A percentile compares a stretch with the other conserved stretches of the same genome.
Evolutionary conservation across 1,140 invertebrate genomes (phyloP).

Genomic region (Atopsyche davidsoni): DNA sequence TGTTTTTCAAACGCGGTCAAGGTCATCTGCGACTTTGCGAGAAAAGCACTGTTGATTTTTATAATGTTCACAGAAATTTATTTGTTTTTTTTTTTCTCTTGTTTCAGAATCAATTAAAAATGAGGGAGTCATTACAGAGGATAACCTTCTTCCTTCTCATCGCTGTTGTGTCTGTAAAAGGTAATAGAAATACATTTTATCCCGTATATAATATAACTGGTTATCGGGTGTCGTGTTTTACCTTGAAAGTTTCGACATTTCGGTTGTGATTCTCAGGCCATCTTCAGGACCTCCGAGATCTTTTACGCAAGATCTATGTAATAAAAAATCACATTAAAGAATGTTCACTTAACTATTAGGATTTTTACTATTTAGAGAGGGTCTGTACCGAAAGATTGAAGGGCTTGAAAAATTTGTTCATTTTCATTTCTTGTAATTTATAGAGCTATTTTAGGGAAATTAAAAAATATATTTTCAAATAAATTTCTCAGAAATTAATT

Average conservation of each 20-base stretch:
- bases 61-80: too few species aligned
- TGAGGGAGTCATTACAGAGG: constrained; percentile 26
- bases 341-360: background rate
- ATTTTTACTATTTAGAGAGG: too few species aligned
- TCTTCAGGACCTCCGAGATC: background rate
- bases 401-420: background rate
- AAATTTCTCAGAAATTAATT: background rate
- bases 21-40: too few species aligned
- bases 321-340: background rate
- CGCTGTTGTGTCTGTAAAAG: constrained; percentile 8
- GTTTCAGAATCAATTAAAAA: constrained; percentile 23
- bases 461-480: background rate
- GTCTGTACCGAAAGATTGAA: background rate
- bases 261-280: background rate
- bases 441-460: background rate
- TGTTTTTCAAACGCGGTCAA: too few species aligned
- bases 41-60: too few species aligned
- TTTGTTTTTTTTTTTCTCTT: constrained; percentile 18
- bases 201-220: background rate
- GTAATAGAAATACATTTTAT: constrained; percentile 3
- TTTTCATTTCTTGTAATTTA: background rate
- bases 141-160: constrained; percentile 19
- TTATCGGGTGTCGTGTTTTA: background rate
- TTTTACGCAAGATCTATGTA: background rate
- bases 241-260: background rate